phyloP scores from a whole-genome alignment of 53 echinoderm and acorn worm species.

The Astropecten irregularis region DNA sequence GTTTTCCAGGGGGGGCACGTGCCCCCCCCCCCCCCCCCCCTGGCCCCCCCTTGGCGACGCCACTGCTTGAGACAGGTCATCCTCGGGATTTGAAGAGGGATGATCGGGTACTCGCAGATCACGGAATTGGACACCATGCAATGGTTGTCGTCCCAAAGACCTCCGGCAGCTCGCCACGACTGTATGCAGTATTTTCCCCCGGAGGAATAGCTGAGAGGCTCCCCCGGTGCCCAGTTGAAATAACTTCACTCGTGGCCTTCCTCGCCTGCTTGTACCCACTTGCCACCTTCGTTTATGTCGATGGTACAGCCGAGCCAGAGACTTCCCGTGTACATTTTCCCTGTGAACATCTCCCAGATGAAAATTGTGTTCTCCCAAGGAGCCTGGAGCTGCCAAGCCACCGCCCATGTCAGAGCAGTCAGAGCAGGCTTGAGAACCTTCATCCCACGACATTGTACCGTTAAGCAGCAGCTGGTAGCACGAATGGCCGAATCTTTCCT shows the following conservation, averaged over 20 bases:
- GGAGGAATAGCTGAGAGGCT: not conserved
- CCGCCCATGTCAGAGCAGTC: not conserved
- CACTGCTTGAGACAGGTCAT: not conserved
- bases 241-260: not conserved
- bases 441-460: too few relatives aligned
- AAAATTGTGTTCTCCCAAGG: too few relatives aligned
- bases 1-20: too few relatives aligned
- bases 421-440: not conserved
- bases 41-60: too few relatives aligned
- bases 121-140: not conserved
- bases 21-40: too few relatives aligned
- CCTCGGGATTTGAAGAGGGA: not conserved
- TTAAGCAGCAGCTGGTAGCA: not conserved
- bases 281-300: not conserved
- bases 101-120: not conserved
- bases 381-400: not conserved
- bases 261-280: not conserved
- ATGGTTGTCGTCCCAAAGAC: not conserved
- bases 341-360: not conserved
- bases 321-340: too few relatives aligned
- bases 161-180: not conserved
- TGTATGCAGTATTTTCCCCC: not conserved
- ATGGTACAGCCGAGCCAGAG: conserved; percentile 6
- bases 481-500: not conserved
- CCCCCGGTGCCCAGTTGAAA: not conserved